These are phyloP conservation scores for Amblyornis subalaris DNA, from an alignment of 2,113 vertebrate species.

Conservation along the genomic window DNA sequence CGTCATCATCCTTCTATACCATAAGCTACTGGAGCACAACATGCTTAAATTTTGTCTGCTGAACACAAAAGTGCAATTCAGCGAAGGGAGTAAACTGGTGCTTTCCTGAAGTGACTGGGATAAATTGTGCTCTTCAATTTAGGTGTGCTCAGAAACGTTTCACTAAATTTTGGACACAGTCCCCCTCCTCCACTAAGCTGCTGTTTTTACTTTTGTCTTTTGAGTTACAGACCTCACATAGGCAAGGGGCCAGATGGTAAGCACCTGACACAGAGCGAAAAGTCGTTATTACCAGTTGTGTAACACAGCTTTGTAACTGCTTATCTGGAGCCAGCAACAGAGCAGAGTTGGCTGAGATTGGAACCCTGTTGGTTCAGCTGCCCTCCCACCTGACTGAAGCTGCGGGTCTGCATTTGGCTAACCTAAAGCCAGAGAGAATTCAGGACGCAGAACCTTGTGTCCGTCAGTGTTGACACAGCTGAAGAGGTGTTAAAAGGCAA, in stretches of 20 bases:
- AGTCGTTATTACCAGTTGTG: neutral
- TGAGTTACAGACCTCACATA: neutral
- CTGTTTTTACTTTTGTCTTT: neutral
- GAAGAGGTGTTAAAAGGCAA: neutral
- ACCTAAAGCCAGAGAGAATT: neutral
- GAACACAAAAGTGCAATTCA: neutral
- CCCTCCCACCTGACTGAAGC: rapidly evolving
- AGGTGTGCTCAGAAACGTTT: neutral
- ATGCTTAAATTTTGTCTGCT: neutral
- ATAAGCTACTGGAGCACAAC: neutral
- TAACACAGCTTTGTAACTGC: neutral
- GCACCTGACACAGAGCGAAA: neutral
- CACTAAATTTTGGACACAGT: neutral
- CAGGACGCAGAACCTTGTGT: neutral
- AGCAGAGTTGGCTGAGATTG: neutral
- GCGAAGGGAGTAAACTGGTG: neutral
- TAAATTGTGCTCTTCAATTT: neutral
- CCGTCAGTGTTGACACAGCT: neutral
- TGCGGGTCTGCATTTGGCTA: neutral
- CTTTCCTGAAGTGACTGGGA: rapidly evolving
- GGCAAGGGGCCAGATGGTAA: neutral
- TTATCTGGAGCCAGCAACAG: neutral
- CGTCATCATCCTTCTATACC: neutral
- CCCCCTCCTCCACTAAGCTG: neutral
- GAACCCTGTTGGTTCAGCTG: neutral